Percentiles rank a stretch among this genome's conserved stretches.
Conservation (phyloP, 1,140 invertebrate species). For the Drosophila pseudoananassae region DNA sequence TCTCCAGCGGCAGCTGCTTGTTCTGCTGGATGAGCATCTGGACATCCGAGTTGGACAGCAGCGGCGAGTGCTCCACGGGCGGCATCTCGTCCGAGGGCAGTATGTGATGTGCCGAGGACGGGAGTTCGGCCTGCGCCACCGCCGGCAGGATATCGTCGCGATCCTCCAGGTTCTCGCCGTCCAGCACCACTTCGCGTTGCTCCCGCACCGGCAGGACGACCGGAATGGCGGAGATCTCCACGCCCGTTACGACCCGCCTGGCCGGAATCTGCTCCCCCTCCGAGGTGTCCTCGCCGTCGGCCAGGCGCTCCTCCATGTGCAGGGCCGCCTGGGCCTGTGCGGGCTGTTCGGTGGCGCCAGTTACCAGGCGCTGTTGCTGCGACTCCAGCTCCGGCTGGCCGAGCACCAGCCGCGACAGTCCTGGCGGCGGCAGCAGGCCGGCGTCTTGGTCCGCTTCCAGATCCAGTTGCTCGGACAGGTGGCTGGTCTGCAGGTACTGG, state of each 20-base stretch:
- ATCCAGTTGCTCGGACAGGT: slow-evolving; percentile 86
- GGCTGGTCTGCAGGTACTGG: slow-evolving; percentile 90
- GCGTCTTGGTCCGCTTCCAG: slow-evolving; percentile 60
- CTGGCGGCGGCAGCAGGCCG: slow-evolving; percentile 85
- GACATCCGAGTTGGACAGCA: background rate
- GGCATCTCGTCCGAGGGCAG: slow-evolving; percentile 18
- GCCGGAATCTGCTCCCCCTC: slow-evolving; percentile 53
- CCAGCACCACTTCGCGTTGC: slow-evolving; percentile 85
- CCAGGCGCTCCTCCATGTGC: slow-evolving; percentile 76
- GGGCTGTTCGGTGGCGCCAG: slow-evolving; percentile 74
- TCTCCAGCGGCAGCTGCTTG: slow-evolving; percentile 13
- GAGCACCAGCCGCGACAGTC: slow-evolving; percentile 87
- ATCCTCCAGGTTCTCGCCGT: slow-evolving; percentile 87
- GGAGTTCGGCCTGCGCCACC: background rate
- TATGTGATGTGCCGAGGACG: slow-evolving; percentile 17
- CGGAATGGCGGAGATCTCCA: slow-evolving; percentile 39
- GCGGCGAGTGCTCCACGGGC: slow-evolving; percentile 3
- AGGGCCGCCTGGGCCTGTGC: slow-evolving; percentile 60
- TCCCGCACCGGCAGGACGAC: slow-evolving; percentile 46
- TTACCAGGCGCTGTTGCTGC: slow-evolving; percentile 76
- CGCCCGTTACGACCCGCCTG: slow-evolving; percentile 61
- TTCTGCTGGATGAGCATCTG: slow-evolving; percentile 1
- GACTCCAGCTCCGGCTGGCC: slow-evolving; percentile 86
- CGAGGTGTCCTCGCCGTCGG: slow-evolving; percentile 82
- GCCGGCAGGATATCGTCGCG: slow-evolving; percentile 42